phyloP scores from a whole-genome alignment of 2,888 invertebrate species.

The Agrypnus murinus region DNA sequence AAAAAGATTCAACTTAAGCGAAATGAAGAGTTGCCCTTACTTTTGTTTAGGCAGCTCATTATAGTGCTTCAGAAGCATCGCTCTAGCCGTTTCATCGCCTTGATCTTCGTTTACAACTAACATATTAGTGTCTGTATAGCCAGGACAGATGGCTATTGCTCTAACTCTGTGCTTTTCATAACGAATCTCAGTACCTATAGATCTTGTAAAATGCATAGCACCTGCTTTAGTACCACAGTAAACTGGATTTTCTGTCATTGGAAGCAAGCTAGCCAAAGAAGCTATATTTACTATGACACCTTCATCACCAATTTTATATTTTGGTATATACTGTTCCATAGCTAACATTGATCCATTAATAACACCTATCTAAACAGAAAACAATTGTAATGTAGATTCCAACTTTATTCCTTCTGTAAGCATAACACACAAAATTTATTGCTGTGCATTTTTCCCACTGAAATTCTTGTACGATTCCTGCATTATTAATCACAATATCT shows the following conservation, averaged over 20 bases:
- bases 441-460: constrained; percentile 52
- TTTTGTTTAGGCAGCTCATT: background rate
- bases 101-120: background rate
- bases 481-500: constrained; percentile 57
- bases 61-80: background rate
- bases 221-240: constrained; percentile 39
- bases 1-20: background rate
- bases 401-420: too few species aligned
- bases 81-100: background rate
- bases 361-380: constrained; percentile 49
- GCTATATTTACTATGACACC: constrained; percentile 57
- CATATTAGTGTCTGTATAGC: background rate
- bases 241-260: constrained; percentile 27
- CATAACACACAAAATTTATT: constrained; percentile 55
- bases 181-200: constrained; percentile 37
- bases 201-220: constrained; percentile 49
- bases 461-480: constrained; percentile 54
- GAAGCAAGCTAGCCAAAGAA: constrained; percentile 53
- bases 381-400: too few species aligned
- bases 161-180: constrained; percentile 43
- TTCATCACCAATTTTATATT: constrained; percentile 56
- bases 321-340: constrained; percentile 56
- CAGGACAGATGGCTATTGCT: constrained; percentile 11
- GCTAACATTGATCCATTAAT: constrained; percentile 55
- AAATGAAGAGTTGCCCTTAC: background rate